These are phyloP conservation scores for Cyphomyrus discorhynchus DNA, from an alignment of 2,113 vertebrate genomes.

Conservation along the genomic window DNA sequence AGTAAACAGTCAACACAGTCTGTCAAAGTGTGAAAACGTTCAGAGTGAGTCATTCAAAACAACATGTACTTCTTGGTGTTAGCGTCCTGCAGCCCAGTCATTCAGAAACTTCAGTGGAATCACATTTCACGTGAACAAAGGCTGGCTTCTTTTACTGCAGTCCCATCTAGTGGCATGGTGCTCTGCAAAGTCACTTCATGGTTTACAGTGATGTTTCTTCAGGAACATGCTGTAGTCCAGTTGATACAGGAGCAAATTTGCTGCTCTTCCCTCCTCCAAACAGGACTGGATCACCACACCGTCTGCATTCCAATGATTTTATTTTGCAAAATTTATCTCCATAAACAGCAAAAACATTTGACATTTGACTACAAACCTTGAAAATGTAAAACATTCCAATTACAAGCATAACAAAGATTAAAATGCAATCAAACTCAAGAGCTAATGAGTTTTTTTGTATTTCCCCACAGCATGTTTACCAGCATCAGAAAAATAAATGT, in stretches of 20 bases:
- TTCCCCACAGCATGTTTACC: slow-evolving; percentile 51
- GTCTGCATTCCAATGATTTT: slow-evolving; percentile 87
- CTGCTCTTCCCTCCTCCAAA: not conserved
- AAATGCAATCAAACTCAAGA: slow-evolving; percentile 52
- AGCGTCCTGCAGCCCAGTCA: not conserved
- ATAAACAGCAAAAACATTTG: slow-evolving; percentile 83
- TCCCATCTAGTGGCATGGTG: not conserved
- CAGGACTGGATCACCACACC: not conserved
- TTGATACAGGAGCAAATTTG: not conserved
- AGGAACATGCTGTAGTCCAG: not conserved
- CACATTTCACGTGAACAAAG: not conserved
- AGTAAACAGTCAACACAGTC: not conserved
- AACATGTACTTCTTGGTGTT: not conserved
- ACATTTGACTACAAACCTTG: slow-evolving; percentile 90
- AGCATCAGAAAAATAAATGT: slow-evolving; percentile 60
- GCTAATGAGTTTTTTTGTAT: slow-evolving; percentile 36
- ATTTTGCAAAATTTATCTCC: slow-evolving; percentile 82
- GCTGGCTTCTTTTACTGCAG: not conserved
- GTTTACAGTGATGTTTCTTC: not conserved
- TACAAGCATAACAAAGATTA: slow-evolving; percentile 72
- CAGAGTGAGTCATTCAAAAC: not conserved
- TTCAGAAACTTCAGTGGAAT: not conserved
- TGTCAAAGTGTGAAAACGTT: not conserved
- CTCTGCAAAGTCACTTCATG: not conserved
- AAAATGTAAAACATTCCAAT: slow-evolving; percentile 80